Conservation (phyloP, 1,140 invertebrate genomes). For the Tetraneura akinire region DNA sequence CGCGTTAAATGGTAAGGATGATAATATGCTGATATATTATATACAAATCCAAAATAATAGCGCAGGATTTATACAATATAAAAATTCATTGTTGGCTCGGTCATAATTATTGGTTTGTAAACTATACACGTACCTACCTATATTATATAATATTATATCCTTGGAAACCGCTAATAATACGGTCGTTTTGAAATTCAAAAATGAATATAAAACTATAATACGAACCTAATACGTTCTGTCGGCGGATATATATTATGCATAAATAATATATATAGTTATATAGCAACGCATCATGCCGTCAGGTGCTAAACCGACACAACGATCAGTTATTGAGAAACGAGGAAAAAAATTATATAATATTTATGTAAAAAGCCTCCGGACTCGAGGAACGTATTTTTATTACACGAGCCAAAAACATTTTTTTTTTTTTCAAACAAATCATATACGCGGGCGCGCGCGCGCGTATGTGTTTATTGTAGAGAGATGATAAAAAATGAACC, state of each 20-base stretch:
- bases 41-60: no score
- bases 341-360: conserved; percentile 28
- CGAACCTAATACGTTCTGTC: neutral
- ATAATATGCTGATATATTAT: no score
- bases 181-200: neutral
- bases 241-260: neutral
- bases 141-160: no score
- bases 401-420: conserved; percentile 21
- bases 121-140: no score
- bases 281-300: neutral
- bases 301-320: conserved; percentile 44
- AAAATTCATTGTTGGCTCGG: no score
- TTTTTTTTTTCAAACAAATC: conserved; percentile 24
- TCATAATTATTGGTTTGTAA: no score
- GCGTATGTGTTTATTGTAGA: neutral
- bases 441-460: neutral
- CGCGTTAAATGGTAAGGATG: no score
- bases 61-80: no score
- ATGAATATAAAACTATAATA: no score
- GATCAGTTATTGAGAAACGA: conserved; percentile 30
- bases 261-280: neutral
- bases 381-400: conserved; percentile 30
- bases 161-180: no score
- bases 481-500: conserved; percentile 41
- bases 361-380: conserved; percentile 34